Evolutionary conservation across 2,113 vertebrate species (phyloP), one percentile per base, ranked within the genome.

Genomic region (Sinocyclocheilus rhinocerous): DNA sequence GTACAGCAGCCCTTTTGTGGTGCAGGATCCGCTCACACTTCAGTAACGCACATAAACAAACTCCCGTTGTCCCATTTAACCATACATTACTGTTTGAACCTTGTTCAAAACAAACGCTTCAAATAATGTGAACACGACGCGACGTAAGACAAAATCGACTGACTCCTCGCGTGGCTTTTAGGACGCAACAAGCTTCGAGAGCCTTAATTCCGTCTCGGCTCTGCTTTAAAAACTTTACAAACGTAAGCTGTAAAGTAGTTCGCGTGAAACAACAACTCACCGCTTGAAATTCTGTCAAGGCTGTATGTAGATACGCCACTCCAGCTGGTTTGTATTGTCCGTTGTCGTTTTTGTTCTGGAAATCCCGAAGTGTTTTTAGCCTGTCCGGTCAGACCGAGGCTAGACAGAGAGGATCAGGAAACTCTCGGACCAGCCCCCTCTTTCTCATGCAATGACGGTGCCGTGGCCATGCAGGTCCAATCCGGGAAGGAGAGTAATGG

Each of bases 341-440:
- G 93, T 90, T 86, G 92, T 90, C 89, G 94, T 94, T 94, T 95
- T 95, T 95, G 95, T 95, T 95, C 95, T 94, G 88, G 72, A 90
- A 91, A 94, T 92, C 92, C 93, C 91, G 88, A 94, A 94, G 93
- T 94, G 92, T 93, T 93, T 92, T 89, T 76, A 79, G 91, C 90
- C 94, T 92, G 94, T 95, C 94, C 95, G 93, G 94, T 90, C 93
- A 93, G 90, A 93, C 91, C 92, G 92, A 94, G 91, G 93, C 92
- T 91, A 94, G 93, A 94, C 94, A 92, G 94, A 94, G 93, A 63
- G 84, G 92, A 94, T 93, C 93, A 94, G 94, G 94, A 94, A 94
- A 92, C 91, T 81, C 83, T 81, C 79, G 69, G 91, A 77, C 88
- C 93, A 93, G 92, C 93, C 93, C 93, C 90, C 90, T 84, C 82